Evolutionary conservation across 2,797 vertebrate genomes (phyloP), one percentile per base, ranked within the genome.

Genomic region (Gymnoscopelus braueri): DNA sequence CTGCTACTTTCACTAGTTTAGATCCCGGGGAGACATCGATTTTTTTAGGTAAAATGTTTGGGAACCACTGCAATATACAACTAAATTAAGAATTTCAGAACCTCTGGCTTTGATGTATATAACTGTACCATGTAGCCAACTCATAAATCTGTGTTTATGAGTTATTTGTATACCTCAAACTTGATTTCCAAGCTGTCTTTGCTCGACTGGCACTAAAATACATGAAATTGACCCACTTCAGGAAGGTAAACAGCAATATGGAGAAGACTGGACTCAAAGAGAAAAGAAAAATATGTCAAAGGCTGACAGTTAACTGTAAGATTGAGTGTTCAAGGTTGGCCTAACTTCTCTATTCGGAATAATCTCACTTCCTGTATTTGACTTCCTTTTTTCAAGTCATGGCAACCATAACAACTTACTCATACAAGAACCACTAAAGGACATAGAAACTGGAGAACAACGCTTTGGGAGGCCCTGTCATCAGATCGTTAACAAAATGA

Each of bases 391-490:
- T 39, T 24, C 52, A 56, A 78, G 74, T 2, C 8, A 9, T 10
- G 39, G 39, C 39, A 44, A 44, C 39, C 72, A 84, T 72, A 81
- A 87, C 78, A 84, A 71, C 24, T 70, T 65, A 77, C 73, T 82
- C 79, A 80, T 65, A 60, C 54, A 57, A 39, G 69, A 85, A 80
- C 63, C 52, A 26, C 67, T 62, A 48, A 29, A 76, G 67, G 59
- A 72, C 61, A 80, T 70, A 76, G 82, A 82, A 87, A 87, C 74
- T 55, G 57, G 51, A 63, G 48, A 82, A 71, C 51, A 75, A 63
- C 69, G 61, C 66, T 72, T 44, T 29, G 7, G 77, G 32, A 75
- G 55, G 29, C 50, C 60, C 26, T 7, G 24, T 26, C 51, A 19
- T 61, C 15, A 50, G 51, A 66, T 53, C 47, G 47, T 19, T 6